phyloP scores from a whole-genome alignment of 2,113 vertebrate genomes.

The Oryzias javanicus region DNA sequence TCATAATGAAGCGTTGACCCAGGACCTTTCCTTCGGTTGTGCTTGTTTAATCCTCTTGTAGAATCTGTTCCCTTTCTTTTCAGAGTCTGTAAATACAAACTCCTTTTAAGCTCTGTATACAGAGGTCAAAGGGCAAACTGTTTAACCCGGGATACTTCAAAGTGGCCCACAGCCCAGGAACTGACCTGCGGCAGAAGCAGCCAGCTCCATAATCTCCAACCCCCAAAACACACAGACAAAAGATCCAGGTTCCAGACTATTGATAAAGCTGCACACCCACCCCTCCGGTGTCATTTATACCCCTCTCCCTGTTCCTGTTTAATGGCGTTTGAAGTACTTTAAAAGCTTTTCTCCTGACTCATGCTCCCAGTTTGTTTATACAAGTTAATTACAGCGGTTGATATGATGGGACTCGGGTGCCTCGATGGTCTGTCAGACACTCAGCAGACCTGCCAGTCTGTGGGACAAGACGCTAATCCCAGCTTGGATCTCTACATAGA shows the following conservation, averaged over 20 bases:
- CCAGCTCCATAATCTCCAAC: conserved; percentile 27
- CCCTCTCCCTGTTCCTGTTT: conserved; percentile 53
- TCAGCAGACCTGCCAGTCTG: conserved; percentile 48
- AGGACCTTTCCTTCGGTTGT: conserved; percentile 19
- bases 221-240: conserved; percentile 59
- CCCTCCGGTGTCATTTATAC: conserved; percentile 33
- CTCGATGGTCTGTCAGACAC: conserved; percentile 59
- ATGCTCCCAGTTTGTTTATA: conserved; percentile 78
- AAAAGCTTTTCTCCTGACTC: conserved; percentile 74
- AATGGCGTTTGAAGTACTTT: conserved; percentile 77
- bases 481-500: conserved; percentile 26
- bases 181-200: conserved; percentile 40
- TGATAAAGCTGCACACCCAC: conserved; percentile 55
- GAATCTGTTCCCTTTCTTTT: conserved; percentile 18
- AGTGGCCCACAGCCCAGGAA: conserved; percentile 42
- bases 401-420: conserved; percentile 66
- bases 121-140: conserved; percentile 61
- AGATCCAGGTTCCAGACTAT: conserved; percentile 67
- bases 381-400: conserved; percentile 70
- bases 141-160: conserved; percentile 62
- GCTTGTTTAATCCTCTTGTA: conserved; percentile 20
- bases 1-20: conserved; percentile 22
- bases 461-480: conserved; percentile 58
- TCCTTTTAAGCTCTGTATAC: conserved; percentile 42
- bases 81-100: conserved; percentile 50